Evolutionary conservation across 2,888 invertebrate species (phyloP), one percentile per base, ranked within the genome.

Genomic region (Thelaira solivaga): DNA sequence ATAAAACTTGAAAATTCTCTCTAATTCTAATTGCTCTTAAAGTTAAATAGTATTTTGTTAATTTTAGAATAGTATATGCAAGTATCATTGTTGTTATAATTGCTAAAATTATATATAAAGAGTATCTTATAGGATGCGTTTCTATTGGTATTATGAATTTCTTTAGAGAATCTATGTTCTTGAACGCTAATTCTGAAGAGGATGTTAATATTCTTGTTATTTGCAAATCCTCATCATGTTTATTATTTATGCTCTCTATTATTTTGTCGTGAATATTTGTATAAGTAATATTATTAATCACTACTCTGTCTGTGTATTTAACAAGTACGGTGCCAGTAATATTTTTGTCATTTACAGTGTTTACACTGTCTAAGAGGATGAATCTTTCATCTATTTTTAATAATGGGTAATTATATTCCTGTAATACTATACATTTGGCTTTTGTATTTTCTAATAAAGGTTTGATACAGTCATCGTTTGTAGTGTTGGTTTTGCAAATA

Each of bases 321-420:
- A 51, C 31, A 18, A 31, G 18, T 51, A 8, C 31, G 13, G 51
- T 51, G 31, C 31, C 51, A 8, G 31, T 26, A 13, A 51, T 26
- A 2, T 1, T 31, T 51, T 51, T 6, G 7, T 51, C 18, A 31
- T 31, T 20, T 51, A 51, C 13, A 51, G 13, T 34, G 18, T 55
- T 36, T 36, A n/a, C 18, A 8, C 49, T 29, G 8, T 51, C 29
- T 18, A 51, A 16, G 36, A 55, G 36, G 53, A 55, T 55, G 18
- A 55, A n/a, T 55, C 34, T 22, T 55, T 55, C 53, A 4, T 36
- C 31, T 51, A 51, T n/a, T n/a, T n/a, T n/a, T n/a, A n/a, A n/a
- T 31, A 49, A 11, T 49, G 20, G 29, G 26, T 24, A 16, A 18
- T 55, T 55, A 55, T 55, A 20, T 10, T 43, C 43, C 13, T 29